Evolutionary conservation across 2,113 vertebrate species (phyloP), one percentile per base, ranked within the genome.

Genomic region (Coracopsis vasa): DNA sequence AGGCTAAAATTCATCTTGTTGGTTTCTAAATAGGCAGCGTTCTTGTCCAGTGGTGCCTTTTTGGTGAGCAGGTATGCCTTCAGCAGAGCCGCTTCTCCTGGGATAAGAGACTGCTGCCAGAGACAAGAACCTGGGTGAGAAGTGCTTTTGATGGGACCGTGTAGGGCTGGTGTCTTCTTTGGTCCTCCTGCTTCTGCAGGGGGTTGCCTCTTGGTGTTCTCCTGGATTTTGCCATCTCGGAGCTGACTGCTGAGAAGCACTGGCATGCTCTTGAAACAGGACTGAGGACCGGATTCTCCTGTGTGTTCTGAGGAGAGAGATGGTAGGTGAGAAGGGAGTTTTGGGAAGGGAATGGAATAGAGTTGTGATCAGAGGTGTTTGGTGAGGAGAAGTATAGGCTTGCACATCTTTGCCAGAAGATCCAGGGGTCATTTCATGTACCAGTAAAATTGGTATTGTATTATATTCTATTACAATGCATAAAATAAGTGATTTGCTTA

Each of bases 241-340:
- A 28, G 60, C n/a, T 53, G 60, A 45, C 79, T 19, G 10, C 65
- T 61, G 72, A 47, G 58, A 29, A 31, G 45, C 4, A 1, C 41
- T 54, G 45, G 27, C 9, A 0, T 15, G 13, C 21, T 42, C 73
- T 66, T 0, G 0, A 48, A 35, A 16, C 10, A 2, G 2, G 10
- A 7, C 16, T 9, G 31, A 74, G 45, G 58, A 48, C 20, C n/a
- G 6, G 61, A 18, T n/a, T 20, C 20, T 70, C 24, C 53, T 39
- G 4, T 29, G 0, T 35, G 13, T 12, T n/a, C 4, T 23, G 47
- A 33, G 61, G 50, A 72, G 39, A 33, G 41, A 53, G 35, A 10
- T 15, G 51, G 53, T 11, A 37, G 60, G 75, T 53, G 78, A 71
- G 65, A 72, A 82, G 16, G 51, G 56, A 60, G 21, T 60, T 51